phyloP scores from a whole-genome alignment of 2,113 vertebrate genomes.

The Entomyzon cyanotis region DNA sequence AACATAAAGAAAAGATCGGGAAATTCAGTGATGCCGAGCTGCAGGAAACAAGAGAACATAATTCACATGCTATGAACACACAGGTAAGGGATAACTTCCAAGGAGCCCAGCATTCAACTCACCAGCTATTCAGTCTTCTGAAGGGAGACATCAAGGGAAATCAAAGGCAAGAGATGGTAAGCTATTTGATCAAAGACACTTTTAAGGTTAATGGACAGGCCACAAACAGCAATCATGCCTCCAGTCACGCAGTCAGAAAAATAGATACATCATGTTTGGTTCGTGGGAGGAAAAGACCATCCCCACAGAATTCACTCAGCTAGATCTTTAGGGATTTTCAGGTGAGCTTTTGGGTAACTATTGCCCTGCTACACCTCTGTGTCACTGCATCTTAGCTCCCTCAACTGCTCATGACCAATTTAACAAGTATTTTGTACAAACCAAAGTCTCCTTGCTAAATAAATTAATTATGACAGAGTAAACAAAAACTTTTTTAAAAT shows the following conservation, averaged over 20 bases:
- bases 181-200: constrained; percentile 18
- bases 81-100: neutral
- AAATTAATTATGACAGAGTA: constrained; percentile 63
- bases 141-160: constrained; percentile 33
- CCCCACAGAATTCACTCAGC: neutral
- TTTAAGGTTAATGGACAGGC: constrained; percentile 30
- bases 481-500: constrained; percentile 71
- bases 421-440: constrained; percentile 59
- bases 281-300: neutral
- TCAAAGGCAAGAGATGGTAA: constrained; percentile 6
- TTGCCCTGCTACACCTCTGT: neutral
- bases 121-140: neutral
- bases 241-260: neutral
- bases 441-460: constrained; percentile 47
- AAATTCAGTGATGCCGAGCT: neutral
- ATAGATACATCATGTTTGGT: neutral
- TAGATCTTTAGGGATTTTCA: neutral
- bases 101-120: neutral
- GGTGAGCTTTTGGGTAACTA: neutral
- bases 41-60: neutral
- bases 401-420: constrained; percentile 31
- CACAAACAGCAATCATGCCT: constrained; percentile 4
- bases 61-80: neutral
- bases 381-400: neutral
- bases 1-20: neutral